A percentile compares a stretch with the other conserved stretches of the same genome.
These are phyloP conservation scores for Phocoena sinus DNA, from an alignment of 2,113 vertebrate species.

Conservation along the genomic window DNA sequence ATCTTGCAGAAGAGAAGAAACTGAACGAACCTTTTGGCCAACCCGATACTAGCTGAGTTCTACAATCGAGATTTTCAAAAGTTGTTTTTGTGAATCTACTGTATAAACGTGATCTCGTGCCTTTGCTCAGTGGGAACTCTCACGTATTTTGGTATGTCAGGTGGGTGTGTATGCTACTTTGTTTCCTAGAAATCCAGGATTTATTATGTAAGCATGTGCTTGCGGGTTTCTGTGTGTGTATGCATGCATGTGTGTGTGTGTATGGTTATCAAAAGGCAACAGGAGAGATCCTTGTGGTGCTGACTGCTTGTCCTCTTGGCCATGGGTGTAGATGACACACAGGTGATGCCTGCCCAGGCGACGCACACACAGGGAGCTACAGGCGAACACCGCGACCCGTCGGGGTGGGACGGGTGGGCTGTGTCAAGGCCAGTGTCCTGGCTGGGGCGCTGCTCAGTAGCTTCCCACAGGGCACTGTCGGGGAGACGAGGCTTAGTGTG, in stretches of 20 bases:
- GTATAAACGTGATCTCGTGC: neutral
- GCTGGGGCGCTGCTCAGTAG: fast-evolving
- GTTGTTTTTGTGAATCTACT: neutral
- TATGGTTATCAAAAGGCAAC: neutral
- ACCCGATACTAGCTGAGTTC: neutral
- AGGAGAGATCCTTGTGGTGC: neutral
- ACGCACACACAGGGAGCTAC: fast-evolving
- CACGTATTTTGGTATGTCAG: fast-evolving
- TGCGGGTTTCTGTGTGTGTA: neutral
- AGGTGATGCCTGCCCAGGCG: too few species aligned
- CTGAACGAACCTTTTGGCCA: too few species aligned
- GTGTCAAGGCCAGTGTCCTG: neutral
- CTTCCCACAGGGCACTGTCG: too few species aligned
- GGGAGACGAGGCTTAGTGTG: neutral
- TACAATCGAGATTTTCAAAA: neutral
- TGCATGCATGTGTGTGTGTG: fast-evolving
- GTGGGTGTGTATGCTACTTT: neutral
- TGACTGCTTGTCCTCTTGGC: neutral
- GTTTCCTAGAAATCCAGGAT: neutral
- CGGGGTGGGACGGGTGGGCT: fast-evolving
- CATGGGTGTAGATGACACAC: neutral
- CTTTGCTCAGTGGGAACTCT: neutral
- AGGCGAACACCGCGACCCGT: neutral
- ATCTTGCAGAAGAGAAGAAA: too few species aligned
- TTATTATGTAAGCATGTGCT: neutral